Base-by-base conservation (phyloP, 2,113 vertebrate genomes). In the Nesogale talazaci region DNA sequence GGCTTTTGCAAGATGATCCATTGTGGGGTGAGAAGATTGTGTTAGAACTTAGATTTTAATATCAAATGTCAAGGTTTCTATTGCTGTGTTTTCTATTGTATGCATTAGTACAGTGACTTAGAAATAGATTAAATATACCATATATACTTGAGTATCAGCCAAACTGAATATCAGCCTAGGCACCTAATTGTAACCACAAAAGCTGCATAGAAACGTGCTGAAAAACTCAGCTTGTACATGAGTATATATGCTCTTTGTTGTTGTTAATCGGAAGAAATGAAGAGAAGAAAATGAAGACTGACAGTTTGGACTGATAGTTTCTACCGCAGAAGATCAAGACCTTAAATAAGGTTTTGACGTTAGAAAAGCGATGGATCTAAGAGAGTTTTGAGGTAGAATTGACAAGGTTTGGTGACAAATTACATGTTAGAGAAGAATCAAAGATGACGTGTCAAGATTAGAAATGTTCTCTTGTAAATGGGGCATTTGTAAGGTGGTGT, bases 381-480 rank as follows among this genome's bases (percentile, higher is more conserved):
- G 92, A 67, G 67, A 90, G 83, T 85, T 92, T 80, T 94, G 88
- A 91, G 83, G 34, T 88, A 52, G 38, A 88, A 85, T 38, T 79
- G 63, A 89, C n/a, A 89, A 83, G 42, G 79, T 56, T 74, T 90
- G 69, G 11, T 94, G 83, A 87, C 74, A 87, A 56, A 81, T 84
- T 83, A 83, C n/a, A 25, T 59, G 46, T 36, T 56, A 81, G 76
- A 78, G 80, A 77, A 94, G 57, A 83, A 42, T 96, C 46, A 80
- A 86, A 94, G 89, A 89, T 89, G 67, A 86, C 78, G 89, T 89
- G 67, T 81, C 34, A 40, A 15, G 40, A 31, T 92, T 94, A 92
- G 65, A 52, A n/a, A 77, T 86, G 77, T 86, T 94, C 23, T 83
- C 80, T 88, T 67, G 10, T 52, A 78, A 92, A 59, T 87, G 56